Conservation (phyloP, 2,888 invertebrate species). For the Drymonia ruficornis region DNA sequence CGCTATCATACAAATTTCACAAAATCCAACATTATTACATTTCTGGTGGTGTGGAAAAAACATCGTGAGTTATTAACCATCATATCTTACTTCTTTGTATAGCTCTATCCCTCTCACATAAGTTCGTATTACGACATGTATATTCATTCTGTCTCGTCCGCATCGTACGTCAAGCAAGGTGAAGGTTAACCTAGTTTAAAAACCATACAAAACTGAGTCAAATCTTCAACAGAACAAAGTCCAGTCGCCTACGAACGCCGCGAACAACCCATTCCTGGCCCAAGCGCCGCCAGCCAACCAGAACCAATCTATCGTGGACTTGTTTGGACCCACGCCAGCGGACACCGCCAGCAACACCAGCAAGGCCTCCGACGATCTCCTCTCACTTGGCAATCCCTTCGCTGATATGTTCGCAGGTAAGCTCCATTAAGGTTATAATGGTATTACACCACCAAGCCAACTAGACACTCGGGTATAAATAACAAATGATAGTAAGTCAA, state of each 20-base stretch:
- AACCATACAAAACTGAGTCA: slow-evolving; percentile 8
- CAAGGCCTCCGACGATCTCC: slow-evolving; percentile 94
- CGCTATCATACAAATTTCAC: too few species aligned
- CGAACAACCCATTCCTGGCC: slow-evolving; percentile 94
- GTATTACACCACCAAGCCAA: too few species aligned
- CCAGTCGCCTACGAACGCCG: slow-evolving; percentile 89
- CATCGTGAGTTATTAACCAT: background rate
- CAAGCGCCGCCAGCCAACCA: slow-evolving; percentile 84
- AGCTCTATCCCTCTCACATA: too few species aligned
- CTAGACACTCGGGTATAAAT: too few species aligned
- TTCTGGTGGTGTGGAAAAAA: too few species aligned
- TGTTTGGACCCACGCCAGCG: slow-evolving; percentile 88
- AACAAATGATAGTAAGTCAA: too few species aligned
- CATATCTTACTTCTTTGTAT: too few species aligned
- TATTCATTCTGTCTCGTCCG: background rate
- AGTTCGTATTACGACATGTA: too few species aligned
- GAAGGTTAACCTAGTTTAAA: slow-evolving; percentile 11
- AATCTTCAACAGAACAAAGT: slow-evolving; percentile 85
- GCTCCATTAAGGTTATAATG: slow-evolving; percentile 16
- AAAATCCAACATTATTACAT: too few species aligned
- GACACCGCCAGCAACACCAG: slow-evolving; percentile 58
- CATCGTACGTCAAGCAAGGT: slow-evolving; percentile 14
- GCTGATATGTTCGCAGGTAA: slow-evolving; percentile 91
- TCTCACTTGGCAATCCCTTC: slow-evolving; percentile 96
- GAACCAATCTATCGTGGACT: slow-evolving; percentile 88